These are phyloP conservation scores for Strongylocentrotus purpuratus DNA, from an alignment of 35 echinoderm and acorn worm genomes.

Conservation along the genomic window DNA sequence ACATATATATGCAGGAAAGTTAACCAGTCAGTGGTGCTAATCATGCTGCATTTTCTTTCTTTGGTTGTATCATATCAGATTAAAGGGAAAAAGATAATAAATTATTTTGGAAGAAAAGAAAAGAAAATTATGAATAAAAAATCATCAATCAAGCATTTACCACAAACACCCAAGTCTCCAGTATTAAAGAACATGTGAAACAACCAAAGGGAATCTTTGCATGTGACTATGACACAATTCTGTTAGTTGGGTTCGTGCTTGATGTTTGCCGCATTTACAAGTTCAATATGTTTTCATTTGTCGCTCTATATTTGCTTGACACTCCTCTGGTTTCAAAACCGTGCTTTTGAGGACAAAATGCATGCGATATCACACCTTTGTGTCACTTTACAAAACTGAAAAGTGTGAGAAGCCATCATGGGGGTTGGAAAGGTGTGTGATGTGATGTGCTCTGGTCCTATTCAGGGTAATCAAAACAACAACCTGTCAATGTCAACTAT, in stretches of 20 bases:
- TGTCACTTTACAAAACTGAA: not conserved
- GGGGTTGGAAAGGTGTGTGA: not conserved
- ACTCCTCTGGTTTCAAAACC: not conserved
- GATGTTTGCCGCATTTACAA: not conserved
- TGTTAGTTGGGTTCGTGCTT: not conserved
- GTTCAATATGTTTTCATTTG: not conserved
- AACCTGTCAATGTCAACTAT: not conserved
- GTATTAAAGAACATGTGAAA: not conserved
- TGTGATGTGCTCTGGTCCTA: not conserved
- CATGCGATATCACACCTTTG: not conserved
- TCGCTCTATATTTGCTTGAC: not conserved
- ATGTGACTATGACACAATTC: not conserved
- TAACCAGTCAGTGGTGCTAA: not conserved
- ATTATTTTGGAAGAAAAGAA: no score
- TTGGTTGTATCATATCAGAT: not conserved
- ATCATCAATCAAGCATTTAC: no score
- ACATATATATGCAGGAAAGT: not conserved
- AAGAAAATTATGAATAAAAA: no score
- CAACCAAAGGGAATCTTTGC: not conserved
- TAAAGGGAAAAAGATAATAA: not conserved
- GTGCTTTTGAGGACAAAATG: not conserved
- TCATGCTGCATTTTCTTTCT: not conserved
- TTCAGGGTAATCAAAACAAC: not conserved
- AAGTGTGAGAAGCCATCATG: not conserved
- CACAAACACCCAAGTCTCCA: no score